Conservation (phyloP, 2,113 vertebrate genomes). For the Reinhardtius hippoglossoides region DNA sequence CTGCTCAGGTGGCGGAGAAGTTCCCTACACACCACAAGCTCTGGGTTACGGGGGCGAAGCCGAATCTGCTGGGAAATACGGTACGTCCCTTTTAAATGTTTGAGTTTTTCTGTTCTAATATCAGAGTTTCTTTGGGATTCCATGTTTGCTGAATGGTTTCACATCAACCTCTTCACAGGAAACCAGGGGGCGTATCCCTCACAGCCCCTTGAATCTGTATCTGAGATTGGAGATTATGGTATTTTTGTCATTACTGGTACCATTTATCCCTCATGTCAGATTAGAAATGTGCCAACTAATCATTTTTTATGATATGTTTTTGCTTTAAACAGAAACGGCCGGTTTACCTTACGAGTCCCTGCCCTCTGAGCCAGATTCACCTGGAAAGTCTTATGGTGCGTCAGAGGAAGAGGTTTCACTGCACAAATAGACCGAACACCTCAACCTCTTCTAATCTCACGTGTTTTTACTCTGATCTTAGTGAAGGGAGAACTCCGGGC, state of each 20-base stretch:
- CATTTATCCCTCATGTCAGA: neutral
- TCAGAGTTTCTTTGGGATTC: neutral
- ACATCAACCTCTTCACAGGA: conserved; percentile 36
- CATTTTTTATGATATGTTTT: neutral
- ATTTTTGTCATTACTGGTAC: neutral
- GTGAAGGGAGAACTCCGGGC: conserved; percentile 53
- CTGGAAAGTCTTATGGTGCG: conserved; percentile 47
- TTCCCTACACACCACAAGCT: conserved; percentile 52
- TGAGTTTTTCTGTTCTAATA: neutral
- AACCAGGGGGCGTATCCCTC: conserved; percentile 53
- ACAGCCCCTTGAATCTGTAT: conserved; percentile 56
- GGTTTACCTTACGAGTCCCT: conserved; percentile 60
- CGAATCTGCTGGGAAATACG: conserved; percentile 64
- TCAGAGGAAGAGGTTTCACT: neutral
- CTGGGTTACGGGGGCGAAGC: conserved; percentile 43
- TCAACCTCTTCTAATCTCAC: neutral
- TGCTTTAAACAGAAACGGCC: conserved; percentile 40
- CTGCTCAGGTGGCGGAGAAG: conserved; percentile 49
- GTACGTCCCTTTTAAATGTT: conserved; percentile 19
- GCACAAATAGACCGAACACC: neutral
- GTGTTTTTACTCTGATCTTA: conserved; percentile 7
- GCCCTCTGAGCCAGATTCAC: conserved; percentile 58
- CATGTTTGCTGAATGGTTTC: neutral
- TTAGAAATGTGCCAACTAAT: neutral
- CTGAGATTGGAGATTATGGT: conserved; percentile 53